Evolutionary conservation across 2,888 invertebrate species (phyloP), one percentile per base, ranked within the genome.

Genomic region (Plagiodera versicolora): DNA sequence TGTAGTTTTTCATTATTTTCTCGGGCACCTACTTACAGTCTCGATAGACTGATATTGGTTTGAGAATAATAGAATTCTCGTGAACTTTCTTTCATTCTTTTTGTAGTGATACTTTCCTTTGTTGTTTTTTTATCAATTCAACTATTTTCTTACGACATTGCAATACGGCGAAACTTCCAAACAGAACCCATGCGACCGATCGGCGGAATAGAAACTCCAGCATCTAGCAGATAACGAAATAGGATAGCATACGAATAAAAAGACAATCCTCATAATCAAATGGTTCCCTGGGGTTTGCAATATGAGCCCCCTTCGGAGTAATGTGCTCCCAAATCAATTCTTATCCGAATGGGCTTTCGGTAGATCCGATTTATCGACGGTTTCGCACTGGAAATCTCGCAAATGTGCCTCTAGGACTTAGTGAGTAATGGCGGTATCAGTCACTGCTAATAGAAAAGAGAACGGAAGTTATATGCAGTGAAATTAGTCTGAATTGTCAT

Each of bases 271-370:
- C 18, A 10, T 39, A 39, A 51, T 51, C 32, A 18, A 51, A 51
- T 11, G 28, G 32, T 9, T 50, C 50, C 50, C 30, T 24, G 18
- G 50, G 50, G 50, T 9, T 30, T 18, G 35, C 19, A 35, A 35
- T 35, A 51, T 35, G 51, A 51, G 51, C 32, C 39, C 20, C 11
- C 39, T 24, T 39, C 39, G 11, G 18, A 35, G 51, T 35, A 35
- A 51, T 19, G 35, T 18, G 51, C 30, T 51, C 51, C 35, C 18
- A 51, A 51, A 51, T 51, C 51, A 51, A 51, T 51, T 51, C 39
- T n/a, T 39, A 18, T 51, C 51, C 35, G 20, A n/a, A 51, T 35
- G 51, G 35, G 35, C 14, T 39, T 39, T 39, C 39, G 11, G 14
- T 39, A 39, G 39, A 39, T 39, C 39, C 39, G 39, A 39, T 39